Evolutionary conservation across 2,113 vertebrate species (phyloP).

Genomic region (Oryzias javanicus): DNA sequence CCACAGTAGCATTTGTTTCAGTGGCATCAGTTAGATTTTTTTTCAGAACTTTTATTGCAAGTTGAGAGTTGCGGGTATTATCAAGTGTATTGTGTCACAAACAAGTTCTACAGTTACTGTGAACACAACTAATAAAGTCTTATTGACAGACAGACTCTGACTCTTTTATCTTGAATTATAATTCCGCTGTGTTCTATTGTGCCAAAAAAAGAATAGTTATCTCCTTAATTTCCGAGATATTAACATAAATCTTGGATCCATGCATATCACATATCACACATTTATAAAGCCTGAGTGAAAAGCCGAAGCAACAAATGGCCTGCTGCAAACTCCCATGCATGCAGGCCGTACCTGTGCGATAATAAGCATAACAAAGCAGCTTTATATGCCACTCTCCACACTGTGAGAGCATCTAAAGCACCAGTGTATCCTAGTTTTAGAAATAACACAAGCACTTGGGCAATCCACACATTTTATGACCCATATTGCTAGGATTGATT

Average conservation of each 20-base stretch:
- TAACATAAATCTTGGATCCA: not conserved
- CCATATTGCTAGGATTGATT: not conserved
- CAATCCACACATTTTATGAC: conserved; percentile 7
- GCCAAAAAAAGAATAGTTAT: not conserved
- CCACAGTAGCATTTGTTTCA: too few relatives aligned
- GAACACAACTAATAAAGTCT: too few relatives aligned
- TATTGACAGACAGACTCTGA: too few relatives aligned
- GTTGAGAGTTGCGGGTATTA: too few relatives aligned
- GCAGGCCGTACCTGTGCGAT: conserved; percentile 27
- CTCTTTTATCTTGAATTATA: too few relatives aligned
- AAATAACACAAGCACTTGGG: conserved; percentile 13
- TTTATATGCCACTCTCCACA: conserved; percentile 30
- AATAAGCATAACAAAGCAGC: conserved; percentile 20
- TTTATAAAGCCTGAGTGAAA: conserved; percentile 22
- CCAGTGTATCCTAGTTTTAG: conserved; percentile 7
- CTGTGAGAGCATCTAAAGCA: conserved; percentile 1
- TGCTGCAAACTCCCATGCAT: conserved; percentile 45
- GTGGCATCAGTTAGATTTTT: too few relatives aligned
- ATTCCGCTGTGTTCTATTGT: too few relatives aligned
- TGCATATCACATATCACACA: conserved; percentile 15
- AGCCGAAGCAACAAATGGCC: conserved; percentile 32
- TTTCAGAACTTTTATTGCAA: too few relatives aligned
- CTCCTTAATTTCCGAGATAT: not conserved
- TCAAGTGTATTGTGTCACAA: too few relatives aligned
- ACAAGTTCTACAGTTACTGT: too few relatives aligned